Evolutionary conservation across 2,113 vertebrate genomes (phyloP).

Genomic region (Microcebus tavaratra): DNA sequence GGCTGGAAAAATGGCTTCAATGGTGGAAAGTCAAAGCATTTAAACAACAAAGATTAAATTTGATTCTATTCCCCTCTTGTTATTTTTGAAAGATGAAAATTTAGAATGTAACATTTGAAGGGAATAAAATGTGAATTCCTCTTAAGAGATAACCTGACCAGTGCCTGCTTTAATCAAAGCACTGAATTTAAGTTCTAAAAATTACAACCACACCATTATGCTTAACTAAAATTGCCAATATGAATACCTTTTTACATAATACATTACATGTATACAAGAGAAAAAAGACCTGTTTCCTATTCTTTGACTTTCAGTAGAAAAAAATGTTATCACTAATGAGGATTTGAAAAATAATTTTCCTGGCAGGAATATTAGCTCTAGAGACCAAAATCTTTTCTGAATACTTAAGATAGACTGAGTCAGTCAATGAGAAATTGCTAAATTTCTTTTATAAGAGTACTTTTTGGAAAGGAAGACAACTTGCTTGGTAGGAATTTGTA

Average conservation of each 20-base stretch:
- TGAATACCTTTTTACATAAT: conserved; percentile 67
- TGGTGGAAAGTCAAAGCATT: conserved; percentile 53
- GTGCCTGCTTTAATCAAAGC: conserved; percentile 54
- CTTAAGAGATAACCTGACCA: conserved; percentile 51
- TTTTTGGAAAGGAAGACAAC: conserved; percentile 53
- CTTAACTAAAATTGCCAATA: conserved; percentile 59
- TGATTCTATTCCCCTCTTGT: conserved; percentile 28
- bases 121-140: conserved; percentile 39
- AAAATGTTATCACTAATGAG: conserved; percentile 18
- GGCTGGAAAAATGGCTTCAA: conserved; percentile 63
- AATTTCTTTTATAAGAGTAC: conserved; percentile 18
- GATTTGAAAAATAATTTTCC: conserved; percentile 65
- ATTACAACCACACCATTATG: conserved; percentile 61
- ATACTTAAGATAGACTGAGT: conserved; percentile 13
- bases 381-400: conserved; percentile 54
- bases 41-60: conserved; percentile 44
- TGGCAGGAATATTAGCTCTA: conserved; percentile 41
- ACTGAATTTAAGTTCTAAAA: conserved; percentile 62
- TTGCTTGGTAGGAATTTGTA: conserved; percentile 59
- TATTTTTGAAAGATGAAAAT: conserved; percentile 57
- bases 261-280: conserved; percentile 35
- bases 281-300: conserved; percentile 60
- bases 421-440: conserved; percentile 25
- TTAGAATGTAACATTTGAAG: conserved; percentile 39
- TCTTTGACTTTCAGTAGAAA: conserved; percentile 51